phyloP scores from a whole-genome alignment of 92 coral and sea anemone species.

The Bergia puertoricense region DNA sequence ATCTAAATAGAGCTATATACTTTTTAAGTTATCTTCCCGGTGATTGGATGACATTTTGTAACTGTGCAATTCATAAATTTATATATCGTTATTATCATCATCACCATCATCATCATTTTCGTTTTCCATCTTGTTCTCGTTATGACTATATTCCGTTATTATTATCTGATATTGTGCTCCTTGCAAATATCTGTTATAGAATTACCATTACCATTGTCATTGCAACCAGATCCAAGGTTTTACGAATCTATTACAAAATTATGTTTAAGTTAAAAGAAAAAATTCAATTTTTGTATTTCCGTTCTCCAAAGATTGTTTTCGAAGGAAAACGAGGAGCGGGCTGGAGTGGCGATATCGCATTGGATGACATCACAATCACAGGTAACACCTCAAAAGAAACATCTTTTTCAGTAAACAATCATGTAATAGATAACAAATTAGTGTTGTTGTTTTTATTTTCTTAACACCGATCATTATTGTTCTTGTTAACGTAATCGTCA shows the following conservation, averaged over 20 bases:
- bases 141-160: too few species aligned
- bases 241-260: neutral
- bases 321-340: neutral
- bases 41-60: too few species aligned
- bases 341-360: conserved; percentile 8
- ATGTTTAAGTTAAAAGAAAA: neutral
- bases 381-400: neutral
- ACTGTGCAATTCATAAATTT: too few species aligned
- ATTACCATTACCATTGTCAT: neutral
- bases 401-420: neutral
- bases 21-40: too few species aligned
- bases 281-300: neutral
- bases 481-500: neutral
- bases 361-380: conserved; percentile 14
- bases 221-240: neutral
- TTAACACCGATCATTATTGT: neutral
- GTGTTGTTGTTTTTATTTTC: neutral
- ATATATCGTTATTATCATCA: too few species aligned
- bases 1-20: too few species aligned
- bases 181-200: neutral
- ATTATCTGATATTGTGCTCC: too few species aligned
- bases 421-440: neutral
- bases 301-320: neutral
- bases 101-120: too few species aligned
- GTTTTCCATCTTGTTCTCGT: too few species aligned